A percentile compares a stretch with the other conserved stretches of the same genome.
phyloP scores from a whole-genome alignment of 2,888 invertebrate genomes.

The Chrysina gloriosa region DNA sequence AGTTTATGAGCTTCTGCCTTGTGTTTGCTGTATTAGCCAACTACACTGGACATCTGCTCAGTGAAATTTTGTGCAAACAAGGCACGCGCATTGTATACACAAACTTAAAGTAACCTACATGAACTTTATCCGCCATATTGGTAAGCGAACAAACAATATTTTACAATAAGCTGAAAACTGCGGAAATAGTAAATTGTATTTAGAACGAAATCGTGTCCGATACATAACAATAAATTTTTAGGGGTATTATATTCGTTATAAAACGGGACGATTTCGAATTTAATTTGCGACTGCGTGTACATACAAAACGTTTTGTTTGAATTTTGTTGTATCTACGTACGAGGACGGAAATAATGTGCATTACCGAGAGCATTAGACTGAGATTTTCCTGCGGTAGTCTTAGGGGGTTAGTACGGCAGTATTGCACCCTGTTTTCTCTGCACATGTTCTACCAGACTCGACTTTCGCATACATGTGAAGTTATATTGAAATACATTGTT shows the following conservation, averaged over 20 bases:
- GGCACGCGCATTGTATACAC: not conserved
- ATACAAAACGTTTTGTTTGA: too few species aligned
- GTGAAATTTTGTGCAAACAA: conserved; percentile 19
- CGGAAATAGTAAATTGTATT: not conserved
- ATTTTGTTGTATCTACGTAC: too few species aligned
- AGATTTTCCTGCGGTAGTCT: conserved; percentile 54
- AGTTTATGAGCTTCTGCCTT: conserved; percentile 28
- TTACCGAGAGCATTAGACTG: conserved; percentile 54
- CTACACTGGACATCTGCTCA: conserved; percentile 15
- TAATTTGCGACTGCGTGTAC: too few species aligned
- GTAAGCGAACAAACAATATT: conserved; percentile 14
- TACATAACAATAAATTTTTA: too few species aligned
- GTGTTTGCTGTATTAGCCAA: conserved; percentile 30
- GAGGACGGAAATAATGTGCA: conserved; percentile 53
- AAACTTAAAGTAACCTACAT: conserved; percentile 7
- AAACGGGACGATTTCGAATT: too few species aligned
- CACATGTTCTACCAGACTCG: conserved; percentile 56
- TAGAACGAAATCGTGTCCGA: too few species aligned
- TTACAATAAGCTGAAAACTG: not conserved
- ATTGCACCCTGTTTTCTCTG: conserved; percentile 46
- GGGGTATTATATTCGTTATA: too few species aligned
- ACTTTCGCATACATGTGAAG: conserved; percentile 56
- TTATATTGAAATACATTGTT: conserved; percentile 62
- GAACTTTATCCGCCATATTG: conserved; percentile 3
- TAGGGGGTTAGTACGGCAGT: conserved; percentile 39